Percentiles rank a stretch among this genome's conserved stretches.
phyloP scores from a whole-genome alignment of 2,797 vertebrate genomes.

The Eulemur rubriventer region DNA sequence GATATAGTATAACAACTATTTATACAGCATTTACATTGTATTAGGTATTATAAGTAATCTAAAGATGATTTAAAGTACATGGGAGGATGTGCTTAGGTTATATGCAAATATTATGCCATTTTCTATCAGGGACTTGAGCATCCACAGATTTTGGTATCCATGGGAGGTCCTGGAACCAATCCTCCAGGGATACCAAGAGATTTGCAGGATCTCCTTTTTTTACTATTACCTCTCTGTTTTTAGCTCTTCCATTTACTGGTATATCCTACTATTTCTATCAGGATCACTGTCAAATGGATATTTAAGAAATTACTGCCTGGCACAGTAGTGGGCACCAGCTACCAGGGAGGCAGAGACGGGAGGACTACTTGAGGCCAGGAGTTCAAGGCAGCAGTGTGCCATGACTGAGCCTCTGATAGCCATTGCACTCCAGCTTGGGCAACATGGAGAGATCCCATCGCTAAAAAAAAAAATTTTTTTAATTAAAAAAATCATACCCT shows the following conservation, averaged over 20 bases:
- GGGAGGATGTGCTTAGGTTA: background rate
- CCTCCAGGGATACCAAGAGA: background rate
- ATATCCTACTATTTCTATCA: background rate
- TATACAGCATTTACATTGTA: background rate
- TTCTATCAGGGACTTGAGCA: background rate
- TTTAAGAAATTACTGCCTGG: constrained; percentile 27
- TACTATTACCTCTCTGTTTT: constrained; percentile 7
- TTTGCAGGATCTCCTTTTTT: constrained; percentile 34
- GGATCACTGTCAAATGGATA: background rate
- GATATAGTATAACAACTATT: background rate
- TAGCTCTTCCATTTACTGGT: constrained; percentile 33
- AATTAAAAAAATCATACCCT: background rate
- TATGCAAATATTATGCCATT: background rate
- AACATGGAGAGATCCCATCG: background rate
- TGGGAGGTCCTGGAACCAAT: background rate
- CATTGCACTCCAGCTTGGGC: background rate
- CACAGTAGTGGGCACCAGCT: background rate
- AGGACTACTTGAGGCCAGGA: background rate
- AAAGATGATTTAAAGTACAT: background rate
- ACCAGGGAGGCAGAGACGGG: background rate
- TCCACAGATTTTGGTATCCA: background rate
- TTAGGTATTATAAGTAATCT: background rate
- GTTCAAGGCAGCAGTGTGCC: background rate
- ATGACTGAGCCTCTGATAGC: background rate
- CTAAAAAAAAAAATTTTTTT: background rate